phyloP scores from a whole-genome alignment of 35 echinoderm and acorn worm species.

The Diadema setosum region DNA sequence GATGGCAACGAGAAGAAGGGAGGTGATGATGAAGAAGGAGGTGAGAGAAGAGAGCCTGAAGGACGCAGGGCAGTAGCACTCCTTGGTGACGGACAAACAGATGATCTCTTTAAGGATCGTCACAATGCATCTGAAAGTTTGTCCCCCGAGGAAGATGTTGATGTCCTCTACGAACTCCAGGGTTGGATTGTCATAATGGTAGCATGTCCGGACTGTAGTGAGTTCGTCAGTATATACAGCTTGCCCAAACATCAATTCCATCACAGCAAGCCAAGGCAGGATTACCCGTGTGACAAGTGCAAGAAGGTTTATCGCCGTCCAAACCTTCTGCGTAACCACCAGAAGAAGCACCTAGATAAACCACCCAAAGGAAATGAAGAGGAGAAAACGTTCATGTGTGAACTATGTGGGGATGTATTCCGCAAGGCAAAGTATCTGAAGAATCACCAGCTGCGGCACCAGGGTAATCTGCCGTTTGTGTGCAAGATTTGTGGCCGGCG shows the following conservation, averaged over 20 bases:
- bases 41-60: background rate
- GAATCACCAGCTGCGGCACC: slow-evolving; percentile 19
- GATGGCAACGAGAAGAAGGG: background rate
- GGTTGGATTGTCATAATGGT: slow-evolving; percentile 9
- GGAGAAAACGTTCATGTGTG: slow-evolving; percentile 8
- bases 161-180: background rate
- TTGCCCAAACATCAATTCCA: slow-evolving; percentile 5
- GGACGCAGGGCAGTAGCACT: background rate
- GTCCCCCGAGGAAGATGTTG: background rate
- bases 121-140: background rate
- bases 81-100: background rate
- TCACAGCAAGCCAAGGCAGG: background rate
- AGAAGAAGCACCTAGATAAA: background rate
- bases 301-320: background rate
- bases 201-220: background rate
- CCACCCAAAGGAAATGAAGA: background rate
- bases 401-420: slow-evolving; percentile 36
- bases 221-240: slow-evolving; percentile 1
- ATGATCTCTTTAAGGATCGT: background rate
- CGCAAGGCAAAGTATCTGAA: background rate
- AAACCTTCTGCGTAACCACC: background rate
- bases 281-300: background rate
- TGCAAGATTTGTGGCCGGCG: slow-evolving; percentile 18
- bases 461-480: slow-evolving; percentile 1
- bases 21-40: background rate